Evolutionary conservation across 1,140 invertebrate species (phyloP).

Genomic region (Diorhabda carinulata): DNA sequence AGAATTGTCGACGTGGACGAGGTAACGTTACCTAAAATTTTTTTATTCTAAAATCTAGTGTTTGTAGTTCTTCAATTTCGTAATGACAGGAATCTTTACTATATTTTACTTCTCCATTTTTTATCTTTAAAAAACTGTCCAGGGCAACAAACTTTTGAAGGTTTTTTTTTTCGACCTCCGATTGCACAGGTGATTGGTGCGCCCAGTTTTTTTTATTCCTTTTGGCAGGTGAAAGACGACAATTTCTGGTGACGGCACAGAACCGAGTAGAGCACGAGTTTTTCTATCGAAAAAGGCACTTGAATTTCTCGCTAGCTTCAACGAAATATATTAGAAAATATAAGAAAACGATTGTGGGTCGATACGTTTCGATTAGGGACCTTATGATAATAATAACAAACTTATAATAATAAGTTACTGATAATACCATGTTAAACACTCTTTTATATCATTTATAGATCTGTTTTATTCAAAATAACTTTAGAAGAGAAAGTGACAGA

Average conservation of each 20-base stretch:
- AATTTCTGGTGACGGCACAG: no score
- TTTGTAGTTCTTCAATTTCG: neutral
- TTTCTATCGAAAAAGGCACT: neutral
- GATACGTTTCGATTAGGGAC: neutral
- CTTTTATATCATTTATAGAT: slow-evolving; percentile 11
- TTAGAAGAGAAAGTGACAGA: slow-evolving; percentile 10
- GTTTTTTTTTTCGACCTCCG: neutral
- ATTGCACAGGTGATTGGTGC: neutral
- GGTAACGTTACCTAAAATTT: neutral
- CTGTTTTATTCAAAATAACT: slow-evolving; percentile 18
- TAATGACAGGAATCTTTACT: neutral
- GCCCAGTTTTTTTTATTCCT: no score
- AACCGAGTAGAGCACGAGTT: no score
- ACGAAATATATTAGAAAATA: neutral
- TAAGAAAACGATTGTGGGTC: neutral
- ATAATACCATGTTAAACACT: slow-evolving; percentile 10
- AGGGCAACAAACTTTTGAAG: neutral
- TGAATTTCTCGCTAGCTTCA: neutral
- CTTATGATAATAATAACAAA: neutral
- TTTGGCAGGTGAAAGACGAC: no score
- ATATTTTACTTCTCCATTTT: neutral
- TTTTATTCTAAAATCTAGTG: neutral
- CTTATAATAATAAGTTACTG: neutral
- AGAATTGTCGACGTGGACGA: slow-evolving; percentile 5
- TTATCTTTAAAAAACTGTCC: no score